A percentile compares a stretch with the other conserved stretches of the same genome.
Conservation (phyloP, 2,888 invertebrate genomes). For the Nemotelus pantherinus region DNA sequence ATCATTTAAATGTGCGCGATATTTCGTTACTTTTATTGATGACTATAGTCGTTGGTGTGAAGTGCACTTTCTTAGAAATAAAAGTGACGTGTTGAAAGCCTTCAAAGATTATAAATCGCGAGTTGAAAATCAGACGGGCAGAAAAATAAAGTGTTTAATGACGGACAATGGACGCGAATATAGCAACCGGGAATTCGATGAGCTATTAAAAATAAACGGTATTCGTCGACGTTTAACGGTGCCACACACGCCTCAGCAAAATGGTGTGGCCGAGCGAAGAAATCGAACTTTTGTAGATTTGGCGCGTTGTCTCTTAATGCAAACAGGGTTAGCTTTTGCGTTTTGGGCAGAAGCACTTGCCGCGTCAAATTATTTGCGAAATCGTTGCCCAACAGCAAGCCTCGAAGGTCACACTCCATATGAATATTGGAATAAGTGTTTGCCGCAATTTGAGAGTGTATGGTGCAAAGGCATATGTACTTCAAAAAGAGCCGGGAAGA, state of each 20-base stretch:
- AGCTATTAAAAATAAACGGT: conserved; percentile 40
- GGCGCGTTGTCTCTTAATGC: conserved; percentile 55
- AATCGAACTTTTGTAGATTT: conserved; percentile 54
- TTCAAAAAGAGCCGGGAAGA: conserved; percentile 46
- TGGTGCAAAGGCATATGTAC: conserved; percentile 36
- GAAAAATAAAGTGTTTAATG: conserved; percentile 46
- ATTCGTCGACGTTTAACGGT: conserved; percentile 40
- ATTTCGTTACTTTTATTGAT: conserved; percentile 52
- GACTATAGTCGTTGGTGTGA: conserved; percentile 47
- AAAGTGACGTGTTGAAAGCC: conserved; percentile 36
- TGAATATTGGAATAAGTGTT: conserved; percentile 50
- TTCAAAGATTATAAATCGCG: conserved; percentile 41
- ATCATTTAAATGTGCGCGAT: conserved; percentile 46
- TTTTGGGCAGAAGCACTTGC: conserved; percentile 53
- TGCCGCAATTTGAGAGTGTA: conserved; percentile 10
- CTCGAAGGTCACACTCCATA: conserved; percentile 52
- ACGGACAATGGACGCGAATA: conserved; percentile 50
- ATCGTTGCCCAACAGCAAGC: conserved; percentile 50
- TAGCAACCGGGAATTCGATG: conserved; percentile 34
- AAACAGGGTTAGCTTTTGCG: conserved; percentile 52
- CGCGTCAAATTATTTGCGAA: conserved; percentile 51
- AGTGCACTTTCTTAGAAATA: conserved; percentile 46
- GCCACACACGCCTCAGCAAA: conserved; percentile 47
- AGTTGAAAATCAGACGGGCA: conserved; percentile 48
- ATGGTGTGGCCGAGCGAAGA: conserved; percentile 50